Evolutionary conservation across 2,797 vertebrate species (phyloP), one percentile per base, ranked within the genome.

Genomic region (Delichon dasypus): DNA sequence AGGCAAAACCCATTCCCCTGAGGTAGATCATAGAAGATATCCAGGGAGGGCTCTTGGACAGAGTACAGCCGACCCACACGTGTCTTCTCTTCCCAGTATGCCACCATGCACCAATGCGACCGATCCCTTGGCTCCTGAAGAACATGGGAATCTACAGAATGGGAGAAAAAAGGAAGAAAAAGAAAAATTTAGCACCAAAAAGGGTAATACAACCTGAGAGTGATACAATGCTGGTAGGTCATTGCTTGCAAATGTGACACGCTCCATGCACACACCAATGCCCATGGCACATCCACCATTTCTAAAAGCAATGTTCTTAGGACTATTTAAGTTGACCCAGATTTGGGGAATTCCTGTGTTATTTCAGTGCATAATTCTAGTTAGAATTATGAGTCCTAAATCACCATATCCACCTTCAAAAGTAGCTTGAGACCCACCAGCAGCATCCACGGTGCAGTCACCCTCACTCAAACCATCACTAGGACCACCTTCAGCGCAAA

Each of bases 21-120:
- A 99, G 99, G 99, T 99, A 99, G 99, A 98, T 99, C 99, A 66
- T 99, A 99, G 98, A 99, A 99, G 98, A 99, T 99, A 97, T 99
- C 99, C 98, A 99, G 98, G 97, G 99, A 99, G 83, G 99, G 98
- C 97, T 99, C 99, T 98, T 99, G 99, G 98, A 99, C 99, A 75
- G 99, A 99, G 97, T 99, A 99, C 97, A 99, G 98, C 97, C 98
- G 98, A 88, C 99, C 99, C 26, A 99, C 99, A 0, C 99, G 98
- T 1, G 98, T 99, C 97, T 99, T 99, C 97, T 99, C 99, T 98
- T 99, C 99, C 99, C 99, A 99, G 98, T 99, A 99, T 81, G 99
- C 99, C 98, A 99, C 99, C 98, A 99, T 98, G 76, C 99, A 99
- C 99, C 99, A 99, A 98, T 99, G 98, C 98, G 99, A 98, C 67